Base-by-base conservation (phyloP, 2,888 invertebrate species). In the Biston stratarius region DNA sequence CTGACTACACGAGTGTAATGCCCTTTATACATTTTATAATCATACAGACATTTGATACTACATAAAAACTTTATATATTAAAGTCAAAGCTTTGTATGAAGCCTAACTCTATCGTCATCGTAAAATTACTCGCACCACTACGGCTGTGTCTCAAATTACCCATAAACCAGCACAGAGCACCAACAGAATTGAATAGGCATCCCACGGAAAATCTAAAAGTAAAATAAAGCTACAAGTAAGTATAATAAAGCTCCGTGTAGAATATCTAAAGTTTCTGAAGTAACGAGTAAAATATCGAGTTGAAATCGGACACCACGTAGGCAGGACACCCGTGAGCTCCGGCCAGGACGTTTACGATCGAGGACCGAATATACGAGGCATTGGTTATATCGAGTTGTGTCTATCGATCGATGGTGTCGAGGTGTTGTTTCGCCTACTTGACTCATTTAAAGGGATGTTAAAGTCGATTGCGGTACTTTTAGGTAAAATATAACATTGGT, bases 271-370 rank as follows among this genome's bases (percentile, higher is more conserved):
- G 57, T 52, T 56, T 61, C 53, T 59, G 53, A 42, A 53, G 55
- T 9, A 24, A 45, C 45, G 34, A 40, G 51, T 61, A 61, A 67
- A 52, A 58, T 53, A 58, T 61, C 45, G 64, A 60, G 59, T 48
- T 59, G 49, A 61, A 42, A 53, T 64, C 45, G 53, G 64, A 53
- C 42, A 59, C 59, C 56, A 40, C 64, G 68, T 64, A 68, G 70
- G 47, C 60, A 59, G 68, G 67, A 74, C 72, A 67, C 74, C 72
- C 74, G 74, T 69, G 67, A 69, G 60, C 65, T 48, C 38, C 9
- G 64, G 58, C 69, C 72, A 68, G 62, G 65, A 60, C 60, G 45
- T 72, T 72, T 73, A 69, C 71, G 67, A 68, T 36, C 49, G n/a
- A 33, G 24, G 40, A 38, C 10, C 56, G 61, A 63, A 71, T 71